Evolutionary conservation across 2,888 invertebrate genomes (phyloP).

Genomic region (Hyppa rectilinea): DNA sequence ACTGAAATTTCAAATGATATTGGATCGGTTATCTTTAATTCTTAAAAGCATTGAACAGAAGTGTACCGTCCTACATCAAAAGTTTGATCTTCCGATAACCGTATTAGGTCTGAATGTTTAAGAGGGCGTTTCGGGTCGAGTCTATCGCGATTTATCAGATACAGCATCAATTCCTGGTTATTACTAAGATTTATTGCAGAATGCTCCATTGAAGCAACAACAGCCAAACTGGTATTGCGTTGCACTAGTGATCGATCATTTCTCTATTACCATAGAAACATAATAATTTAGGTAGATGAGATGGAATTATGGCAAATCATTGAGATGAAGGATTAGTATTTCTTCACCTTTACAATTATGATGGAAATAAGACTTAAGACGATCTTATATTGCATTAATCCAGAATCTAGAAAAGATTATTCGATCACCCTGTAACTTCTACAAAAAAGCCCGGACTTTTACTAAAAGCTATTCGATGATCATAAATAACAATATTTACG

Average conservation of each 20-base stretch:
- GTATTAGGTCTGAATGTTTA: conserved; percentile 42
- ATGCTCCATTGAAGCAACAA: conserved; percentile 24
- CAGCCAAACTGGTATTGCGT: conserved; percentile 3
- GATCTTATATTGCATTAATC: neutral
- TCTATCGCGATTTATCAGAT: conserved; percentile 46
- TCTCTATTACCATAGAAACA: conserved; percentile 4
- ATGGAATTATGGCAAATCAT: too few species aligned
- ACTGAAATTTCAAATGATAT: conserved; percentile 12
- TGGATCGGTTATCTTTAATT: conserved; percentile 27
- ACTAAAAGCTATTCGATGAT: conserved; percentile 31
- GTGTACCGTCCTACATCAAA: conserved; percentile 37
- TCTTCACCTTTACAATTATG: too few species aligned
- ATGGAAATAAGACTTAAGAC: too few species aligned
- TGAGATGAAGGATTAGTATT: too few species aligned
- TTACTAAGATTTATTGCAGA: conserved; percentile 46
- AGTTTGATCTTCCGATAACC: conserved; percentile 45
- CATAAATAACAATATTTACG: conserved; percentile 46
- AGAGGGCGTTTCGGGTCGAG: conserved; percentile 29
- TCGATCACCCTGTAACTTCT: conserved; percentile 33
- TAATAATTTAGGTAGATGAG: conserved; percentile 13
- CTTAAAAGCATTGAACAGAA: conserved; percentile 18
- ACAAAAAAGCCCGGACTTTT: conserved; percentile 58
- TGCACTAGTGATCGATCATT: conserved; percentile 11
- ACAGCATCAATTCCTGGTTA: conserved; percentile 38
- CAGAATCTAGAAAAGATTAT: neutral